phyloP scores from a whole-genome alignment of 1,140 invertebrate species.

The Danaus plexippus region DNA sequence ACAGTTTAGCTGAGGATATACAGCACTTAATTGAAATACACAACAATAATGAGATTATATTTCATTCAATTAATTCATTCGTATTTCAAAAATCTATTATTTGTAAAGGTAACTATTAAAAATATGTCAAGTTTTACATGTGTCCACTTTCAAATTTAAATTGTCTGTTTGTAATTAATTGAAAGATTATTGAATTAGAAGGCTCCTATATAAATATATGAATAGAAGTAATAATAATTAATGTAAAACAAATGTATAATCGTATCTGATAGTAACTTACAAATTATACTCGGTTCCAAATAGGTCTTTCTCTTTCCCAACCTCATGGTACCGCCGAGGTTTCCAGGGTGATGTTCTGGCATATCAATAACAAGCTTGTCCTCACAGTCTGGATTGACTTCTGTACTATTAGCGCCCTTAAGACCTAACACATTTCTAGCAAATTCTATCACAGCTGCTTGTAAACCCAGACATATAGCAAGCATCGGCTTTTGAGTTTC shows the following conservation, averaged over 20 bases:
- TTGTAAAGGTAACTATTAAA: no score
- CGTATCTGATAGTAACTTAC: slow-evolving; percentile 70
- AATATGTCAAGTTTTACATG: no score
- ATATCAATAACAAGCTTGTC: slow-evolving; percentile 96
- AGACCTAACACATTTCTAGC: slow-evolving; percentile 88
- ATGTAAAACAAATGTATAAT: no score
- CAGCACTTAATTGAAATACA: slow-evolving; percentile 2
- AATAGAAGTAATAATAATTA: no score
- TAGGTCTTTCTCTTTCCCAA: slow-evolving; percentile 92
- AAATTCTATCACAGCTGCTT: slow-evolving; percentile 97
- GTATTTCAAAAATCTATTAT: neutral
- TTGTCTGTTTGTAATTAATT: no score
- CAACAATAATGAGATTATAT: neutral
- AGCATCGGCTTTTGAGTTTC: slow-evolving; percentile 92
- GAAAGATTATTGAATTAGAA: no score
- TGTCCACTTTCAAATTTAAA: no score
- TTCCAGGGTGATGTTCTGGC: slow-evolving; percentile 96
- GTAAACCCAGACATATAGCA: slow-evolving; percentile 97
- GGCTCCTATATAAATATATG: no score
- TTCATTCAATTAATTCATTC: no score
- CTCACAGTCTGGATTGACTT: slow-evolving; percentile 82
- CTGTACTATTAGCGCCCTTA: slow-evolving; percentile 88
- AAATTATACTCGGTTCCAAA: slow-evolving; percentile 82
- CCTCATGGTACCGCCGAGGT: slow-evolving; percentile 98
- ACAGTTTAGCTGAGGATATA: slow-evolving; percentile 79